phyloP scores from a whole-genome alignment of 2,113 vertebrate species.

The Pontoporia blainvillei region DNA sequence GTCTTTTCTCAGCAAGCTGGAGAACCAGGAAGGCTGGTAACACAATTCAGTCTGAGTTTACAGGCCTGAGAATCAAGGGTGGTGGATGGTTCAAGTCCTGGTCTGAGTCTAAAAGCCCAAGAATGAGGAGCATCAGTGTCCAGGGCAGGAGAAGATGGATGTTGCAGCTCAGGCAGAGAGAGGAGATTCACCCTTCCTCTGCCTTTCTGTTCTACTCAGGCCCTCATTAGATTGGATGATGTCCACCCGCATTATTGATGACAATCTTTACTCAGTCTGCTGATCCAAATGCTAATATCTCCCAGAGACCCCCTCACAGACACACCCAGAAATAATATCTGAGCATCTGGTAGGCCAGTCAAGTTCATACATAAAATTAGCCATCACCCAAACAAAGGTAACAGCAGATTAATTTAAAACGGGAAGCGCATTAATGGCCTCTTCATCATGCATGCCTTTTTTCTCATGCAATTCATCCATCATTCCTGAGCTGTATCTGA shows the following conservation, averaged over 20 bases:
- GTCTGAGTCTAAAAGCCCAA: neutral
- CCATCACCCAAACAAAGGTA: neutral
- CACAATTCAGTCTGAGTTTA: neutral
- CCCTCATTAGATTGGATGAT: neutral
- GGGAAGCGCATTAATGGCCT: neutral
- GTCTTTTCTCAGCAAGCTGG: neutral
- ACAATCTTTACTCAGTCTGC: rapidly evolving
- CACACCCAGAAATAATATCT: neutral
- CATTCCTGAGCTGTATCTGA: neutral
- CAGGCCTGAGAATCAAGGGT: neutral
- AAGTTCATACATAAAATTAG: neutral
- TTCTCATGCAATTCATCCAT: neutral
- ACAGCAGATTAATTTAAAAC: constrained; percentile 7
- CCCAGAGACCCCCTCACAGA: neutral
- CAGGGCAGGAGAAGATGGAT: neutral
- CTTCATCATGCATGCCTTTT: neutral
- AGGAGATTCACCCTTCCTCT: neutral
- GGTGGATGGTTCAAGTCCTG: neutral
- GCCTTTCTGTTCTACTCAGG: neutral
- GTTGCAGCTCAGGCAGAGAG: neutral
- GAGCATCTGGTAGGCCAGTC: neutral
- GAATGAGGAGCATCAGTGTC: neutral
- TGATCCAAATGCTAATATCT: neutral
- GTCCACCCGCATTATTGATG: neutral
- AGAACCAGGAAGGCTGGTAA: neutral